A percentile compares a stretch with the other conserved stretches of the same genome.
Conservation (phyloP, 2,113 vertebrate genomes). For the Odontophorus gujanensis region DNA sequence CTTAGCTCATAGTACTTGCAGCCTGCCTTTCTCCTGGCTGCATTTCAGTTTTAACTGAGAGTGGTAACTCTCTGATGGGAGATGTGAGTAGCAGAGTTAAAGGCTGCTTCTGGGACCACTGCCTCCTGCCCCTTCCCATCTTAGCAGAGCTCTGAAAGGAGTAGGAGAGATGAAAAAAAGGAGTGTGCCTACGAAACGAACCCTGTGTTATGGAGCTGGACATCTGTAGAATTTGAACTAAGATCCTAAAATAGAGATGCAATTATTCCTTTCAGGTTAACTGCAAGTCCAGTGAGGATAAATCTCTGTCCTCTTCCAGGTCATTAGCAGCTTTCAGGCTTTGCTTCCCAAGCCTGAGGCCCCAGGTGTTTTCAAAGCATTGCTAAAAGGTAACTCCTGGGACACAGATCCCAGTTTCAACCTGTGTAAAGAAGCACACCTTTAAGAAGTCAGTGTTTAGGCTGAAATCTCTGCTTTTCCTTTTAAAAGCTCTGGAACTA, state of each 20-base stretch:
- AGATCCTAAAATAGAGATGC: not conserved
- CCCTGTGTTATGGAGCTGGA: not conserved
- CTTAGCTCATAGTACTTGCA: not conserved
- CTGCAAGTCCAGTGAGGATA: not conserved
- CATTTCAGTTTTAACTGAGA: not conserved
- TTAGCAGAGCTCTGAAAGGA: not conserved
- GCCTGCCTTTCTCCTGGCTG: not conserved
- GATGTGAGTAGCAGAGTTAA: not conserved
- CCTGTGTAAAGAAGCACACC: not conserved
- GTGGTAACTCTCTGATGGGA: not conserved
- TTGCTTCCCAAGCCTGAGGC: not conserved
- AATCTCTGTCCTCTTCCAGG: not conserved
- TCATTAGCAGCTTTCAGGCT: not conserved
- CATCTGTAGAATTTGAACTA: not conserved
- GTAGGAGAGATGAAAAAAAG: not conserved
- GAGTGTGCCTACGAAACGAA: not conserved
- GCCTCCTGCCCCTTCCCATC: not conserved
- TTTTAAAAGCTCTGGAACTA: not conserved
- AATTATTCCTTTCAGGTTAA: not conserved
- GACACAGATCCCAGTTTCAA: not conserved
- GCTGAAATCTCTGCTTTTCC: not conserved
- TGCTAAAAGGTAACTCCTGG: not conserved
- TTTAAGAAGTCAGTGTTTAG: not conserved
- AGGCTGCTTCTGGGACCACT: not conserved
- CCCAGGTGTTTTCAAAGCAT: not conserved